phyloP scores from a whole-genome alignment of 2,888 invertebrate species.

The Thera britannica region DNA sequence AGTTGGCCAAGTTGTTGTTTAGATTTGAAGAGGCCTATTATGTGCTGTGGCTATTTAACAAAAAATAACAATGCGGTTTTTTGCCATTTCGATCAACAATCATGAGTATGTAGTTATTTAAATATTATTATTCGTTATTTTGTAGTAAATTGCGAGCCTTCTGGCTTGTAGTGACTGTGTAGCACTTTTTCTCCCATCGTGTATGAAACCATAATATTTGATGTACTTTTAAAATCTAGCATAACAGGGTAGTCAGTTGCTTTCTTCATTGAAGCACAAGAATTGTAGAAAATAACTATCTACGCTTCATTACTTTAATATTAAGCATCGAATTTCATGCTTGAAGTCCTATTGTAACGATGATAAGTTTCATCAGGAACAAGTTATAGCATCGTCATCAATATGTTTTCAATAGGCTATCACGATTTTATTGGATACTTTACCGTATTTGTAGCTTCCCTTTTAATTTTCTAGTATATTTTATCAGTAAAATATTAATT shows the following conservation, averaged over 20 bases:
- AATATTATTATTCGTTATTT: no score
- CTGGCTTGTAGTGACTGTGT: no score
- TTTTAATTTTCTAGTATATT: neutral
- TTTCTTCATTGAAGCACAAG: neutral
- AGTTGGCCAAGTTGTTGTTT: no score
- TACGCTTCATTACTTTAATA: constrained; percentile 37
- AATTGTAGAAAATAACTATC: constrained; percentile 4
- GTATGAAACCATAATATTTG: no score
- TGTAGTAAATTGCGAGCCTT: no score
- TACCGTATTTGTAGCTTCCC: neutral
- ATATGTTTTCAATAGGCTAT: constrained; percentile 13
- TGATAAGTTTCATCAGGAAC: constrained; percentile 66
- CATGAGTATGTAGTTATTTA: no score
- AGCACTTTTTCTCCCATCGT: no score
- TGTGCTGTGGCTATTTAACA: no score
- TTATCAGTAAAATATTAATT: no score
- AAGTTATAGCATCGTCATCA: constrained; percentile 33
- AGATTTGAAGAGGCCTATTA: no score
- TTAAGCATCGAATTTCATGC: constrained; percentile 60
- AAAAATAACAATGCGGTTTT: no score
- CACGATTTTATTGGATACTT: constrained; percentile 5
- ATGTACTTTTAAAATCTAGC: neutral
- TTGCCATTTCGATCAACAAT: no score
- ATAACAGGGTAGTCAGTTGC: neutral
- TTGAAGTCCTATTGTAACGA: constrained; percentile 57